Conservation (phyloP, 2,888 invertebrate species). For the Callyntrura guangdongensis region DNA sequence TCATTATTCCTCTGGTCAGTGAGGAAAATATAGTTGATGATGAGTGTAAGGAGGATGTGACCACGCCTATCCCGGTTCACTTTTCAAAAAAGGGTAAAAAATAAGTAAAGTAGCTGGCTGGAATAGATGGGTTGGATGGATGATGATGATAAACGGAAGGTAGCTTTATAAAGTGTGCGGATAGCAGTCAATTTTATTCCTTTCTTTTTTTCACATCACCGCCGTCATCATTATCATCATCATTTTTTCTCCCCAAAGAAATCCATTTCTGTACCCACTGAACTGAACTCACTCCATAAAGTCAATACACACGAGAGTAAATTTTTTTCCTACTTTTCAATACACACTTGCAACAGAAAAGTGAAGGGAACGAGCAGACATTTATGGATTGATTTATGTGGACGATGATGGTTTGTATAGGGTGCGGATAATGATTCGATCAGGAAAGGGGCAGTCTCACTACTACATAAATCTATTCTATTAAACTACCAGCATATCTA, state of each 20-base stretch:
- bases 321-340: conserved; percentile 23
- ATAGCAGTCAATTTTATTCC: conserved; percentile 46
- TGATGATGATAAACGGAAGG: conserved; percentile 59
- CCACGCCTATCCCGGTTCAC: conserved; percentile 54
- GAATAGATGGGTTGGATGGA: conserved; percentile 52
- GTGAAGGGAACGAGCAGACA: conserved; percentile 26
- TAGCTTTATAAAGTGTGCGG: conserved; percentile 47
- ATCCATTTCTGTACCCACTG: background rate
- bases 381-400: conserved; percentile 55
- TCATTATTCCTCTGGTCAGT: conserved; percentile 42
- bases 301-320: conserved; percentile 9
- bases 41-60: conserved; percentile 55
- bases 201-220: conserved; percentile 39
- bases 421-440: conserved; percentile 64
- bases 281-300: conserved; percentile 8
- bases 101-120: conserved; percentile 37
- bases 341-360: background rate
- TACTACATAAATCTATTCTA: conserved; percentile 29
- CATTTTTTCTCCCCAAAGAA: conserved; percentile 19
- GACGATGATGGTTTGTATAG: conserved; percentile 55
- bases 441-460: conserved; percentile 49
- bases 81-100: conserved; percentile 59
- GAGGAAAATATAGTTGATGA: conserved; percentile 40
- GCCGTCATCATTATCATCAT: conserved; percentile 28
- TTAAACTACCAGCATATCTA: background rate